Evolutionary conservation across 2,888 invertebrate species (phyloP), one percentile per base, ranked within the genome.

Genomic region (Altica lythri): DNA sequence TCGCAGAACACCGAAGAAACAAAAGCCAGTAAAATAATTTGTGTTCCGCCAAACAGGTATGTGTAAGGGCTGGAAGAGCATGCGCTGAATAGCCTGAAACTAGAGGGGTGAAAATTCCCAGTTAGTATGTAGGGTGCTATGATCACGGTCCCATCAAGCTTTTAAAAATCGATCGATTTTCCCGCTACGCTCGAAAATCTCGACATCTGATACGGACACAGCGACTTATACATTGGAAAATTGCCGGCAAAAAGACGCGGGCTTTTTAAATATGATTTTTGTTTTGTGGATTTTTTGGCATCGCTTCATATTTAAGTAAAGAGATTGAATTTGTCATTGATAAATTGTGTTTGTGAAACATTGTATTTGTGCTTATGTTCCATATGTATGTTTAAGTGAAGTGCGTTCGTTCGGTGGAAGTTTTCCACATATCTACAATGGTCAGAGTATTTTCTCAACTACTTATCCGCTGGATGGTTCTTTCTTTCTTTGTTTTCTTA

Each of bases 71-170:
- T 62, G 65, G 34, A 57, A 60, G 62, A 56, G 66, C 68, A 65
- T 68, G 68, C 68, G 68, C 69, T 30, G 17, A 29, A 59, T 54
- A 59, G 64, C 64, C 64, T 56, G 59, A 64, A 64, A 63, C 66
- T 63, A 70, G 71, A 68, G 69, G 70, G 70, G 69, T 66, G 68
- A 66, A 67, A 68, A 66, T 62, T 63, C 67, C 65, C 63, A 69
- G 68, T 68, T 70, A 72, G 72, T 72, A 68, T 66, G 67, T 69
- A 68, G 72, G 69, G 70, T 69, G 71, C 70, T 65, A 64, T 66
- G 68, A 66, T 58, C 65, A 61, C 64, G 65, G 65, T 63, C 64
- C 63, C 66, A 66, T 66, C 68, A 64, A 55, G 60, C 60, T 67
- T 66, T 64, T 53, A 62, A 58, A 58, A 56, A 61, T 62, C 59